Evolutionary conservation across 2,888 invertebrate genomes (phyloP).

Genomic region (Gryllus longicercus): DNA sequence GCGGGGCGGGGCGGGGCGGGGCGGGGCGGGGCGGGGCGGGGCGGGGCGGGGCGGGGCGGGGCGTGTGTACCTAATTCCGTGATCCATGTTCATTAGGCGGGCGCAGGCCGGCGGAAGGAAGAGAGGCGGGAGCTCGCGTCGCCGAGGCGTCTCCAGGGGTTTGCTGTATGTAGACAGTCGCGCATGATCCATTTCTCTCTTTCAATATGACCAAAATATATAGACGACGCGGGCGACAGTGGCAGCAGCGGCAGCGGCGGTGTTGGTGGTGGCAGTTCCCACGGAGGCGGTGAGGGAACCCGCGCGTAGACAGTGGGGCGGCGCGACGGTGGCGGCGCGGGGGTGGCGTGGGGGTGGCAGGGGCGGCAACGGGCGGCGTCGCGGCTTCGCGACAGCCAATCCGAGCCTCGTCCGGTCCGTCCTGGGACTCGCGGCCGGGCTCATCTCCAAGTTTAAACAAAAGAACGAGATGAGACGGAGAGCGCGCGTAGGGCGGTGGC

Average conservation of each 20-base stretch:
- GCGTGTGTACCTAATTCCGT: constrained; percentile 18
- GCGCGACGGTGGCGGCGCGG: not conserved
- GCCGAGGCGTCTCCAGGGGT: not conserved
- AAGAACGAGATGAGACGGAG: constrained; percentile 26
- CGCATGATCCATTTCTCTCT: constrained; percentile 17
- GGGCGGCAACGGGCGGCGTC: not conserved
- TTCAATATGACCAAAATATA: constrained; percentile 17
- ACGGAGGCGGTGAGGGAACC: not conserved
- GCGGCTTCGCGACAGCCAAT: constrained; percentile 8
- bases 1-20: constrained; percentile 19
- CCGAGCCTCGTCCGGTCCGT: not conserved
- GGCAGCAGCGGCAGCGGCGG: not conserved
- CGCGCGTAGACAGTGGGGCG: constrained; percentile 12
- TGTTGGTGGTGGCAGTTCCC: not conserved
- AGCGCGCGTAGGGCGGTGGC: not conserved
- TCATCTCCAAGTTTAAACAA: constrained; percentile 31
- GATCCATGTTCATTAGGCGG: constrained; percentile 17
- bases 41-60: constrained; percentile 3
- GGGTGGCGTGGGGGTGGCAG: too few species aligned
- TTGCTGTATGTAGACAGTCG: constrained; percentile 17
- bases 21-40: constrained; percentile 20
- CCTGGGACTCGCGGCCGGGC: constrained; percentile 12
- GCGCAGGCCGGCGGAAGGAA: constrained; percentile 8
- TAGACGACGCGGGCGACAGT: not conserved
- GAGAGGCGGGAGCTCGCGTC: not conserved